A percentile compares a stretch with the other conserved stretches of the same genome.
Evolutionary conservation across 2,888 invertebrate species (phyloP).

Genomic region (Prosopocoilus inquinatus): DNA sequence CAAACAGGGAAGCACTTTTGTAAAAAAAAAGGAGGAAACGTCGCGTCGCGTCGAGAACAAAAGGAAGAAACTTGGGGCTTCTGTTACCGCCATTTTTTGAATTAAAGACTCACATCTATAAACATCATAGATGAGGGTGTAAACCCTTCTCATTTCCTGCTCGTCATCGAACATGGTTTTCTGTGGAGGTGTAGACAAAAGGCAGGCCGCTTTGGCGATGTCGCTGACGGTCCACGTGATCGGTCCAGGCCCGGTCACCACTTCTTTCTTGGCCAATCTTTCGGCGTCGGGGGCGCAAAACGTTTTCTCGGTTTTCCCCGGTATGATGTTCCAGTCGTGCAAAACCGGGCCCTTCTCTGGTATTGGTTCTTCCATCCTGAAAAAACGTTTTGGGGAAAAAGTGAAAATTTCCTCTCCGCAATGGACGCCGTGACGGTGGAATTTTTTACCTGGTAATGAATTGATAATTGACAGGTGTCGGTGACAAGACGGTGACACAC

Average conservation of each 20-base stretch:
- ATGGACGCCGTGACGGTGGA: neutral
- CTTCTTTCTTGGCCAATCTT: conserved; percentile 20
- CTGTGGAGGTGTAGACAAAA: conserved; percentile 55
- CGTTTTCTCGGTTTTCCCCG: conserved; percentile 31
- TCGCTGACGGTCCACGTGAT: conserved; percentile 49
- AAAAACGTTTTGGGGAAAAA: conserved; percentile 7
- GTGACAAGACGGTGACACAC: neutral
- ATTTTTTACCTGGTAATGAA: neutral
- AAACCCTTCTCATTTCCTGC: conserved; percentile 72
- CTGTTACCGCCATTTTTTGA: too few species aligned
- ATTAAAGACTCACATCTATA: conserved; percentile 62
- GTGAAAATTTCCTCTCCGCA: too few species aligned
- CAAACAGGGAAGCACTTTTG: too few species aligned
- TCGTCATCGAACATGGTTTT: conserved; percentile 60
- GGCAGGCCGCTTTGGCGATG: conserved; percentile 58
- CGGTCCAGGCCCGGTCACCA: conserved; percentile 24
- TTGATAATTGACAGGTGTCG: neutral
- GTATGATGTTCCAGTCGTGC: conserved; percentile 46
- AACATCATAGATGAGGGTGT: conserved; percentile 71
- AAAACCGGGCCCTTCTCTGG: conserved; percentile 27
- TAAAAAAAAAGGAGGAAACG: too few species aligned
- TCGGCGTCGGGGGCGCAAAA: conserved; percentile 27
- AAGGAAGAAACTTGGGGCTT: too few species aligned
- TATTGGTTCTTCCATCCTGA: conserved; percentile 34
- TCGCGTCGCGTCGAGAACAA: too few species aligned